A percentile compares a stretch with the other conserved stretches of the same genome.
Evolutionary conservation across 1,140 invertebrate species (phyloP).

Genomic region (Homalodisca vitripennis): DNA sequence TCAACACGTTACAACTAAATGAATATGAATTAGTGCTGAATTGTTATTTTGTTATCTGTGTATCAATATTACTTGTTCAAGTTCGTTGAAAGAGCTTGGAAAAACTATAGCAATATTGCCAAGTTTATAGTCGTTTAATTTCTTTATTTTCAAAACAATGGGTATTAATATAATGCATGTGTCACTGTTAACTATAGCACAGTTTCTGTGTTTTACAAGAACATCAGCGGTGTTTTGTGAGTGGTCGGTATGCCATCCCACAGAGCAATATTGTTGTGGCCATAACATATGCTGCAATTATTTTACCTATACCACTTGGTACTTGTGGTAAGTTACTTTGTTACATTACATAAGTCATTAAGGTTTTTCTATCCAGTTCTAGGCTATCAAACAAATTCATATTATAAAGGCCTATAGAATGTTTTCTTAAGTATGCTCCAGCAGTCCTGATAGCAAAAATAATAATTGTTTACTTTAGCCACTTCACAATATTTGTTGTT

Average conservation of each 20-base stretch:
- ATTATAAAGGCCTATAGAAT: too few species aligned
- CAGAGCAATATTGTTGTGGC: constrained; percentile 17
- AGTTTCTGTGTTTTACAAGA: background rate
- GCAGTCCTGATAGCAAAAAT: too few species aligned
- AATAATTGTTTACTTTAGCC: too few species aligned
- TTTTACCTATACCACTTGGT: constrained; percentile 5
- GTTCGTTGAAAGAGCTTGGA: background rate
- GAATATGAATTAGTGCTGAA: background rate
- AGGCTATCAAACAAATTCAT: too few species aligned
- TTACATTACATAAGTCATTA: too few species aligned
- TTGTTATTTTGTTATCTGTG: background rate
- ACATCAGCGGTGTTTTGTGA: constrained; percentile 5
- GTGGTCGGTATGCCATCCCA: background rate
- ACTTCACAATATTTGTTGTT: too few species aligned
- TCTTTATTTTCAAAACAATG: background rate
- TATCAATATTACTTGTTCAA: background rate
- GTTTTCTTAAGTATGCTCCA: too few species aligned
- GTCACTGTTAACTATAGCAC: background rate
- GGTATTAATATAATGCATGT: background rate
- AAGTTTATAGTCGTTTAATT: background rate
- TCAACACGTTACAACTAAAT: background rate
- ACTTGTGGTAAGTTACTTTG: constrained; percentile 21
- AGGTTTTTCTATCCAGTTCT: too few species aligned
- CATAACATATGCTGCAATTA: constrained; percentile 22
- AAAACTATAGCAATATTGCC: background rate